These are phyloP conservation scores for Hirundo rustica DNA, from an alignment of 2,797 vertebrate genomes.

Conservation along the genomic window DNA sequence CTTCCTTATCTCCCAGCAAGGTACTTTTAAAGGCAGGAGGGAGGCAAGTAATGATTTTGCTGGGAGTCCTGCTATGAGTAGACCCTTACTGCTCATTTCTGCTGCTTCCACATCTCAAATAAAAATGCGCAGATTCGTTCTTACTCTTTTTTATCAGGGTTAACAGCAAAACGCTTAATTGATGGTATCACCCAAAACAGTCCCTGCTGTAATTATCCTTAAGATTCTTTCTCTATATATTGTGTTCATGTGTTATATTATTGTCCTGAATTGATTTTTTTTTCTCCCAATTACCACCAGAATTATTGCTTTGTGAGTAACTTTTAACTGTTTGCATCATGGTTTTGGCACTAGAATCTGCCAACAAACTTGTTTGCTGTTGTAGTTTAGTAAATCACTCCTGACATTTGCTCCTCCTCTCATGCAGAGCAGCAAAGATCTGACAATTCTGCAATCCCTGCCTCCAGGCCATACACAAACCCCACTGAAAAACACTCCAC, in stretches of 20 bases:
- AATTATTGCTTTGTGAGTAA: slow-evolving; percentile 2
- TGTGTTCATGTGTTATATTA: background rate
- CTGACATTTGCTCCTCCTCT: background rate
- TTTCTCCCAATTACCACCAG: background rate
- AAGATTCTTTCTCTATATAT: background rate
- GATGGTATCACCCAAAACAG: background rate
- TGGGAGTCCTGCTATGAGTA: background rate
- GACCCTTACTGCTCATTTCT: background rate
- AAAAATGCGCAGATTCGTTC: background rate
- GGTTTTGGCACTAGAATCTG: background rate
- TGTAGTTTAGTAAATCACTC: background rate
- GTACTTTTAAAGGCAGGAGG: background rate
- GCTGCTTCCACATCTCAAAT: background rate
- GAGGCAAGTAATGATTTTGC: background rate
- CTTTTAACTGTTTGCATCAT: background rate
- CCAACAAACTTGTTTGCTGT: background rate
- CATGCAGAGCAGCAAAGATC: background rate
- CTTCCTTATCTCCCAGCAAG: background rate
- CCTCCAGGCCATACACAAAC: background rate
- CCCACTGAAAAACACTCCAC: background rate
- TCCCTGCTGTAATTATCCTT: background rate
- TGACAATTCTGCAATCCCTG: background rate
- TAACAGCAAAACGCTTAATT: background rate
- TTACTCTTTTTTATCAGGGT: background rate
- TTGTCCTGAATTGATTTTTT: background rate